Evolutionary conservation across 2,797 vertebrate genomes (phyloP), one percentile per base, ranked within the genome.

Genomic region (Podargus strigoides): DNA sequence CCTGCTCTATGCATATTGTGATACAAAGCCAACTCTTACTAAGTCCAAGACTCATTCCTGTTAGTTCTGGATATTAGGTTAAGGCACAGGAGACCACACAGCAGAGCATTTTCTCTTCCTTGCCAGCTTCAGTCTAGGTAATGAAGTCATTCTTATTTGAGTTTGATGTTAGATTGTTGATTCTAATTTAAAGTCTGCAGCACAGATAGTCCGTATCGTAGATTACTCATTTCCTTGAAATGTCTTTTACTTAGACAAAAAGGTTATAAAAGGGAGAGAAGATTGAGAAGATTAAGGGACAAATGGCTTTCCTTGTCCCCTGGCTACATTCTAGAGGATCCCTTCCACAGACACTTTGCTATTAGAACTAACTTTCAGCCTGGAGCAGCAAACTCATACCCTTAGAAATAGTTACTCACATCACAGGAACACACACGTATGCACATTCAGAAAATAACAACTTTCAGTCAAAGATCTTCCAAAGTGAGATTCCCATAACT

Each of bases 121-220:
- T 94, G 91, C 79, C 89, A 95, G 86, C 39, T 90, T 92, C 66
- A 76, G 70, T 24, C 74, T 77, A 87, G 56, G 91, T 96, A 91
- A 94, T 91, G 93, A 96, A 93, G 83, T 93, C 41, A 85, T 91
- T 93, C 77, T 91, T 88, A 70, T 76, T 94, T 60, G 67, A 92
- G 67, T 50, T 87, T 89, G 90, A 86, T 50, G 30, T 87, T 76
- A 50, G 59, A 42, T 58, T 77, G 37, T 47, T 93, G 74, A 83
- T 93, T 79, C 70, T 78, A 69, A 73, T 76, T 63, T 89, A 28
- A 77, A 87, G 34, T 55, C 89, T 74, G 67, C 74, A 91, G 91
- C 63, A 70, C 13, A 91, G 59, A 90, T 64, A 76, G 52, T 63
- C 63, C 3, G 1, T 34, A 68, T 6, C 62, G 55, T 59, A 88